phyloP scores from a whole-genome alignment of 1,140 invertebrate genomes.

The Solenopsis invicta region DNA sequence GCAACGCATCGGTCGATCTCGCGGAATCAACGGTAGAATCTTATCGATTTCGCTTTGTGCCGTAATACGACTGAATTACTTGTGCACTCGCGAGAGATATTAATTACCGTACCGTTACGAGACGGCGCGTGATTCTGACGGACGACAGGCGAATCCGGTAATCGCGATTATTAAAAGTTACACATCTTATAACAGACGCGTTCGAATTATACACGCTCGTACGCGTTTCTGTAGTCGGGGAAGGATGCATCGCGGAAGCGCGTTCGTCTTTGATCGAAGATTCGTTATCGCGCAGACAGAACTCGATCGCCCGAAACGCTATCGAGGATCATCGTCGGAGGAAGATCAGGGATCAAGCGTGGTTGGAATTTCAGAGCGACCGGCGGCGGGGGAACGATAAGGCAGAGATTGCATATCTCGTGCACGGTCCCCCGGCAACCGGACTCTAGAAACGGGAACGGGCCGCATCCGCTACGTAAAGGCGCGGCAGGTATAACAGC shows the following conservation, averaged over 20 bases:
- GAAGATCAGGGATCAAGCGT: constrained; percentile 65
- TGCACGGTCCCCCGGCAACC: constrained; percentile 72
- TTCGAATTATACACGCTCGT: neutral
- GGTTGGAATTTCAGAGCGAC: constrained; percentile 68
- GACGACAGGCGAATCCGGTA: constrained; percentile 59
- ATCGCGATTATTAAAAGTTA: constrained; percentile 41
- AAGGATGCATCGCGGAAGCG: constrained; percentile 11
- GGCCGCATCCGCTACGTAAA: constrained; percentile 80
- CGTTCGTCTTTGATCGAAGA: constrained; percentile 10
- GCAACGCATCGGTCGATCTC: constrained; percentile 45
- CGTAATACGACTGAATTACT: constrained; percentile 32
- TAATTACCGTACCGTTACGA: constrained; percentile 72
- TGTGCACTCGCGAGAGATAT: constrained; percentile 44
- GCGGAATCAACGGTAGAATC: constrained; percentile 30
- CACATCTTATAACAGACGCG: neutral
- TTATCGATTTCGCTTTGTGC: constrained; percentile 20
- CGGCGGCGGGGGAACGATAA: constrained; percentile 58
- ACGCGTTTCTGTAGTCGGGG: neutral
- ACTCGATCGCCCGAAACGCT: constrained; percentile 56
- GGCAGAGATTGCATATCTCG: constrained; percentile 71
- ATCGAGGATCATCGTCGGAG: constrained; percentile 55
- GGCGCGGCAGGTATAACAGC: constrained; percentile 75
- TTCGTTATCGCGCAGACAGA: constrained; percentile 45
- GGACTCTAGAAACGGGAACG: constrained; percentile 82
- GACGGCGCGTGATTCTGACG: constrained; percentile 40